A percentile compares a stretch with the other conserved stretches of the same genome.
phyloP scores from a whole-genome alignment of 2,797 vertebrate species.

The Anniella stebbinsi region DNA sequence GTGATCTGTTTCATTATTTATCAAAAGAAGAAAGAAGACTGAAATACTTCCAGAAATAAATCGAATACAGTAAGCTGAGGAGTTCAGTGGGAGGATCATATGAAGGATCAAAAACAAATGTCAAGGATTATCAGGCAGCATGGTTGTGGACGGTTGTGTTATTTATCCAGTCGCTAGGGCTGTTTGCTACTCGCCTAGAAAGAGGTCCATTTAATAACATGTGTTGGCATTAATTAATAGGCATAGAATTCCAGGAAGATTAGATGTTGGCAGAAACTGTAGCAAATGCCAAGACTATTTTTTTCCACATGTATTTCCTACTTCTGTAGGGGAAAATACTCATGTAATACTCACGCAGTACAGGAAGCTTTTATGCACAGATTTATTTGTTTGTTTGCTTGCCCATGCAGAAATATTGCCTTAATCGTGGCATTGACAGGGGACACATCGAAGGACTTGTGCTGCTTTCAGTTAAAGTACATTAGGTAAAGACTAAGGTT shows the following conservation, averaged over 20 bases:
- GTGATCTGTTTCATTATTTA: not conserved
- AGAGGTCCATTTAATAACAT: not conserved
- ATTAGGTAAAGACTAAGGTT: slow-evolving; percentile 57
- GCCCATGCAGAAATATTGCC: slow-evolving; percentile 63
- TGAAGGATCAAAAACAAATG: not conserved
- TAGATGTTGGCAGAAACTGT: slow-evolving; percentile 34
- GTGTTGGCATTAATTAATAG: slow-evolving; percentile 18
- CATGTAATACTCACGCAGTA: not conserved
- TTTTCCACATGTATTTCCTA: not conserved
- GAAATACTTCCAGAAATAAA: not conserved
- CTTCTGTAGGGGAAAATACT: not conserved
- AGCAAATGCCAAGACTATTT: slow-evolving; percentile 31
- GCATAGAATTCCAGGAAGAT: not conserved
- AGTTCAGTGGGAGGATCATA: not conserved
- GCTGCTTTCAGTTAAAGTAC: slow-evolving; percentile 72
- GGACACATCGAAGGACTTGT: slow-evolving; percentile 58
- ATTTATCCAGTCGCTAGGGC: not conserved
- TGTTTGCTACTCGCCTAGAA: not conserved
- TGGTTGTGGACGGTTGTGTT: no score
- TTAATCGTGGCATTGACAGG: slow-evolving; percentile 61
- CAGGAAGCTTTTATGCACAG: slow-evolving; percentile 38
- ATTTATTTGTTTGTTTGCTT: slow-evolving; percentile 65
- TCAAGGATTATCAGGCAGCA: not conserved
- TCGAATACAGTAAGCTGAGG: not conserved
- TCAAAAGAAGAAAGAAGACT: not conserved